A percentile compares a stretch with the other conserved stretches of the same genome.
Conservation (phyloP, 2,888 invertebrate species). For the Mythimna pallens region DNA sequence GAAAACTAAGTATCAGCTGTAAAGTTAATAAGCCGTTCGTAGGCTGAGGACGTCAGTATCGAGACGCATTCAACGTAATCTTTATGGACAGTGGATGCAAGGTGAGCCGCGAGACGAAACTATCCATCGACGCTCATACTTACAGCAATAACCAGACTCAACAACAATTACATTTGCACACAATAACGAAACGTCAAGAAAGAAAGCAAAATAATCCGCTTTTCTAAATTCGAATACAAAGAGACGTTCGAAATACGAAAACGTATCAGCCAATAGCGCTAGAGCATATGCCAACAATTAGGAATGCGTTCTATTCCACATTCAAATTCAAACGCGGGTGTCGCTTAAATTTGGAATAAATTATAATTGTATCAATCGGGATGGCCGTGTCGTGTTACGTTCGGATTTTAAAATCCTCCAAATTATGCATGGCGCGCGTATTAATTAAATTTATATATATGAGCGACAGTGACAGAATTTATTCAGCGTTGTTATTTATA, state of each 20-base stretch:
- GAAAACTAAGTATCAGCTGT: conserved; percentile 63
- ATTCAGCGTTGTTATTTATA: conserved; percentile 86
- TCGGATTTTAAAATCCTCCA: conserved; percentile 74
- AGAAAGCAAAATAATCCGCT: conserved; percentile 85
- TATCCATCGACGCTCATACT: conserved; percentile 75
- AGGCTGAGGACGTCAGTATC: conserved; percentile 47
- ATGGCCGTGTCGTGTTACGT: conserved; percentile 57
- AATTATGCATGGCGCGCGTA: conserved; percentile 74
- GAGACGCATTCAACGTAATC: conserved; percentile 54
- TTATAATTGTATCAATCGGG: conserved; percentile 71
- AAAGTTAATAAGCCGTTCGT: conserved; percentile 66
- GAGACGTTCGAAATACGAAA: conserved; percentile 86
- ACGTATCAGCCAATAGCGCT: conserved; percentile 84
- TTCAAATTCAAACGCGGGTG: conserved; percentile 82
- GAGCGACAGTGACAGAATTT: conserved; percentile 76
- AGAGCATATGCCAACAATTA: conserved; percentile 88
- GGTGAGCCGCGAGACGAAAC: conserved; percentile 64
- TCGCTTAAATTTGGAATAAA: conserved; percentile 81
- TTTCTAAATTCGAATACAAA: conserved; percentile 89
- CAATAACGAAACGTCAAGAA: conserved; percentile 83
- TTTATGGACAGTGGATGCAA: conserved; percentile 68
- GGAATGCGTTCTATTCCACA: conserved; percentile 87
- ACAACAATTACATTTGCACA: conserved; percentile 89
- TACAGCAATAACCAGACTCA: conserved; percentile 83
- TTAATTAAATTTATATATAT: conserved; percentile 82